These are phyloP conservation scores for Dolichotis patagonum DNA, from an alignment of 2,113 vertebrate species.

Conservation along the genomic window DNA sequence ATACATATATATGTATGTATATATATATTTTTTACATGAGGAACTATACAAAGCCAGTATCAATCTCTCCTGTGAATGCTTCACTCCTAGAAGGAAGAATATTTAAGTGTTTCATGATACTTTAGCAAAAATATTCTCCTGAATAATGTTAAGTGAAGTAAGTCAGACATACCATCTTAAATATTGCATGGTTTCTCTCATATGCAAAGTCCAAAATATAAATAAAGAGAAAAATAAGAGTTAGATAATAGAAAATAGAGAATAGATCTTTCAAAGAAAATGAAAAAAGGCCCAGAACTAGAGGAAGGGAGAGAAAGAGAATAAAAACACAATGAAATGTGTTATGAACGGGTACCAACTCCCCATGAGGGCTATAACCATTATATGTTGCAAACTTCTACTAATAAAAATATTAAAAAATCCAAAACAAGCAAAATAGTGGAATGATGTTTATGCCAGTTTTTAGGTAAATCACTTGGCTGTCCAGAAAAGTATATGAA, in stretches of 20 bases:
- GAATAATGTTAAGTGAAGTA: background rate
- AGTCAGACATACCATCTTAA: background rate
- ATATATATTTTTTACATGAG: background rate
- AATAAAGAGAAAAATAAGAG: background rate
- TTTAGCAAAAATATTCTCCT: background rate
- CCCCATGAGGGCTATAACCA: background rate
- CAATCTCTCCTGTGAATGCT: background rate
- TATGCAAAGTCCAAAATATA: background rate
- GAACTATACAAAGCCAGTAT: background rate
- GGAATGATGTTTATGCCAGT: background rate
- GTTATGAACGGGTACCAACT: background rate
- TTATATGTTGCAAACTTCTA: background rate
- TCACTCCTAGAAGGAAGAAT: background rate
- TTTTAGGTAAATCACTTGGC: background rate
- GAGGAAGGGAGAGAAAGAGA: background rate
- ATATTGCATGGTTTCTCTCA: background rate
- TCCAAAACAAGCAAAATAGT: background rate
- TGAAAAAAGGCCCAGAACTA: background rate
- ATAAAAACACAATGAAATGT: background rate
- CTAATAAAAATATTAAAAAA: background rate
- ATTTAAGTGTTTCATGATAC: background rate
- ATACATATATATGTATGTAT: no score
- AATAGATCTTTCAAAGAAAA: background rate
- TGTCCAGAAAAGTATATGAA: background rate
- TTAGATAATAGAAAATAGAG: background rate